Evolutionary conservation across 1,140 invertebrate species (phyloP), one percentile per base, ranked within the genome.

Genomic region (Pomacea maculata): DNA sequence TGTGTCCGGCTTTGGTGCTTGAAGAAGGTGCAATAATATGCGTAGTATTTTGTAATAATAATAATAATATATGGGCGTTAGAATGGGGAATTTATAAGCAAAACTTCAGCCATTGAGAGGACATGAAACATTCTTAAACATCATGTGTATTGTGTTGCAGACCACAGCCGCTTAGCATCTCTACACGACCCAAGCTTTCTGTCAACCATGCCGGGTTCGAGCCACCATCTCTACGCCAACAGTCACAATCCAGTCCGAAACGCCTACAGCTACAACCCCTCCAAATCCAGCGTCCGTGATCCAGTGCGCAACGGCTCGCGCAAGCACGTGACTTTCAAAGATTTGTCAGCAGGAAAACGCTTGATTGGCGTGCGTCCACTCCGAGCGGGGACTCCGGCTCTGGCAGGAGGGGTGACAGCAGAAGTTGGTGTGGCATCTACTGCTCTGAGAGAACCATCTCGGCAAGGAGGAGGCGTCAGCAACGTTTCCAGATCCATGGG

Each of bases 321-420:
- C 54, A 83, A 83, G 61, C 83, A 83, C 73, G 83, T 83, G 64
- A 83, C 83, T 14, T 83, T 83, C 65, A 76, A 81, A 29, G 83
- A 83, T 34, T 55, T 75, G 65, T 63, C 55, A 34, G 71, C 79
- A n/a, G 64, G 64, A 65, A 80, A 83, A n/a, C 57, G 82, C 2
- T 70, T 80, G 29, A 34, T 73, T 9, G 76, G 64, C 68, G 75
- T n/a, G 11, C 21, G 76, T 0, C 57, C 64, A 0, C 65, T 55
- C 10, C 73, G 78, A 57, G 8, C 74, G 6, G 74, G n/a, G 11
- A 25, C 72, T 63, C 65, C 52, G 57, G 54, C 54, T 29, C 21
- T 21, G n/a, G 17, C 17, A 64, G 19, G 25, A 9, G 55, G 21
- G 34, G 64, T 14, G n/a, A 75, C 29, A 12, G 14, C 57, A 21